Evolutionary conservation across 2,113 vertebrate genomes (phyloP).

Genomic region (Lonchura striata): DNA sequence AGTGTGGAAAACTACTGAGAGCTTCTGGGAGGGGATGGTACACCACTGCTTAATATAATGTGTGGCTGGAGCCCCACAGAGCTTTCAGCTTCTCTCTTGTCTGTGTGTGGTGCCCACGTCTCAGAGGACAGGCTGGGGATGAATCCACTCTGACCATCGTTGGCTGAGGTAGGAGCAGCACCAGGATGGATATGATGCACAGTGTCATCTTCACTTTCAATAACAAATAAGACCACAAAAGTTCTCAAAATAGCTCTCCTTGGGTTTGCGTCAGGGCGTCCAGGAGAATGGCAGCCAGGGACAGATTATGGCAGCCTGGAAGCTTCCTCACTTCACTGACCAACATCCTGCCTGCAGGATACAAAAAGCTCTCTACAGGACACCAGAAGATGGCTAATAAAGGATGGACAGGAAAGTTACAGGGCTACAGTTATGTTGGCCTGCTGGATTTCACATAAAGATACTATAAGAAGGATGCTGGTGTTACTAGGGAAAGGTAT

Average conservation of each 20-base stretch:
- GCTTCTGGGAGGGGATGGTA: not conserved
- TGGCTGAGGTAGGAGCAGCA: not conserved
- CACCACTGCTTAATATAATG: not conserved
- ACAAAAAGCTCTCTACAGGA: rapidly evolving
- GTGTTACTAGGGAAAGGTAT: not conserved
- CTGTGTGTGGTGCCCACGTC: not conserved
- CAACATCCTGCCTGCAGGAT: not conserved
- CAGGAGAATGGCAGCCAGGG: not conserved
- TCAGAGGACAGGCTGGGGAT: not conserved
- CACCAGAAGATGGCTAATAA: not conserved
- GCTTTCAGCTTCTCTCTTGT: not conserved
- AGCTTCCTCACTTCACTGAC: not conserved
- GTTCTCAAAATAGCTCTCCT: not conserved
- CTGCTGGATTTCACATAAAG: not conserved
- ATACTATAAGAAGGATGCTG: not conserved
- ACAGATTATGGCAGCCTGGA: not conserved
- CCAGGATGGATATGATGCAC: not conserved
- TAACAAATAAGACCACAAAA: not conserved
- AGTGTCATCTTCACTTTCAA: not conserved
- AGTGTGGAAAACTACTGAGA: not conserved
- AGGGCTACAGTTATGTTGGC: not conserved
- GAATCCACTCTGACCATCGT: not conserved
- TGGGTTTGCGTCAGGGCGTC: not conserved
- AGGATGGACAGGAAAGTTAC: not conserved
- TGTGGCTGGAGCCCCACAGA: not conserved